Conservation (phyloP, 2,113 vertebrate species). For the Podarcis raffonei region DNA sequence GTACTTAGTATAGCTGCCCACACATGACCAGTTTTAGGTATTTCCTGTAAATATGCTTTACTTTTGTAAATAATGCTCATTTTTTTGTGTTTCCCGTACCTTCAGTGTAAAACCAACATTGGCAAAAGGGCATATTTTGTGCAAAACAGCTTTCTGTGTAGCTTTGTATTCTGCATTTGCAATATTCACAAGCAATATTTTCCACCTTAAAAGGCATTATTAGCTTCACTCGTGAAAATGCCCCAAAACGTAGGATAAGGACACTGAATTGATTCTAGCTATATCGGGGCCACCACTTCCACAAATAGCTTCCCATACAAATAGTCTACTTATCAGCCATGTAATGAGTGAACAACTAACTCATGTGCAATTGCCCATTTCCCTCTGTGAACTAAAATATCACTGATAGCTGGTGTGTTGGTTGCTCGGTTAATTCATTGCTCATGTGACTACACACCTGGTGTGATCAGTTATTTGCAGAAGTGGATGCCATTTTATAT, state of each 20-base stretch:
- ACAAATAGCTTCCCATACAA: neutral
- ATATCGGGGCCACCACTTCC: neutral
- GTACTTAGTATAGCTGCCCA: neutral
- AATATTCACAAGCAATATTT: neutral
- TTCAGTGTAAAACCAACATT: neutral
- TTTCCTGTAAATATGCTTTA: fast-evolving
- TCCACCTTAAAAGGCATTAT: neutral
- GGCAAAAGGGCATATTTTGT: neutral
- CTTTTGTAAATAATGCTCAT: too few relatives aligned
- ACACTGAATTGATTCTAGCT: neutral
- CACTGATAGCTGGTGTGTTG: too few relatives aligned
- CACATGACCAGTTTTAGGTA: fast-evolving
- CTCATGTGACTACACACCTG: neutral
- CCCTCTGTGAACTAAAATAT: neutral
- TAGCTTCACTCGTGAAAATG: neutral
- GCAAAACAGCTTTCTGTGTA: neutral
- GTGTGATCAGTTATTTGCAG: neutral
- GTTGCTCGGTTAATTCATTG: neutral
- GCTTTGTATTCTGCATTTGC: neutral
- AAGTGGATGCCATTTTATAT: neutral
- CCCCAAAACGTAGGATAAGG: neutral
- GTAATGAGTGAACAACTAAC: neutral
- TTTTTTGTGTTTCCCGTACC: neutral
- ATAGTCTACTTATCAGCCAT: neutral
- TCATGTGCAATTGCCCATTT: neutral